Evolutionary conservation across 2,113 vertebrate genomes (phyloP).

Genomic region (Promerops cafer): DNA sequence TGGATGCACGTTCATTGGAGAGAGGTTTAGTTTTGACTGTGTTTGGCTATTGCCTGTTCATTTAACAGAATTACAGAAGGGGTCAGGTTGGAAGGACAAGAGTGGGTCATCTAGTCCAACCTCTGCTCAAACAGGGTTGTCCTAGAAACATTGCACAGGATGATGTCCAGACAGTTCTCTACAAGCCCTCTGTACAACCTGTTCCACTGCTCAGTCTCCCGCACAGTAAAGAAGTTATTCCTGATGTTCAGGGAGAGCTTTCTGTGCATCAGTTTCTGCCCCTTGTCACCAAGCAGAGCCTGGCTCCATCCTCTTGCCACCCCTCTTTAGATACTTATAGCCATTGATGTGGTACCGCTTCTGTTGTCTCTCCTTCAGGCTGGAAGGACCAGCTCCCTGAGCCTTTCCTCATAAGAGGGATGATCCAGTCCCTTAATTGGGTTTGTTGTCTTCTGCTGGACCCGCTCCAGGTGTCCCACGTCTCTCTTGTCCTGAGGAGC

Average conservation of each 20-base stretch:
- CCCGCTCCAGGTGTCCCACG: fast-evolving
- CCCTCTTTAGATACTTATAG: not conserved
- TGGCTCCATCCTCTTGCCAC: not conserved
- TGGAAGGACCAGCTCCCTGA: not conserved
- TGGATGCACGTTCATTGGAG: not conserved
- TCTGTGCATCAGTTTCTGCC: not conserved
- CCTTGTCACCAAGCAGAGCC: not conserved
- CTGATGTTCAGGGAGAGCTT: not conserved
- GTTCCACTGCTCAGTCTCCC: no score
- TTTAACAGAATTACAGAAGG: not conserved
- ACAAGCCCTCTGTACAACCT: not conserved
- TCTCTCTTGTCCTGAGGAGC: not conserved
- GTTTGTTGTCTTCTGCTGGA: not conserved
- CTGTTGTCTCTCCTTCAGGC: not conserved
- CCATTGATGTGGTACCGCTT: not conserved
- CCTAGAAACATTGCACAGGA: not conserved
- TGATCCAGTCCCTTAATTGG: not conserved
- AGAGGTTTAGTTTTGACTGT: not conserved
- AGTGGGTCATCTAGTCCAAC: not conserved
- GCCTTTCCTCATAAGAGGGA: not conserved
- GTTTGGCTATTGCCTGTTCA: not conserved
- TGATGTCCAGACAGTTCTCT: not conserved
- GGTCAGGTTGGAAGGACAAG: not conserved
- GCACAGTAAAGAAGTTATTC: not conserved
- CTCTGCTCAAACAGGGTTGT: not conserved